A percentile compares a stretch with the other conserved stretches of the same genome.
phyloP scores from a whole-genome alignment of 2,113 vertebrate species.

The Suricata suricatta region DNA sequence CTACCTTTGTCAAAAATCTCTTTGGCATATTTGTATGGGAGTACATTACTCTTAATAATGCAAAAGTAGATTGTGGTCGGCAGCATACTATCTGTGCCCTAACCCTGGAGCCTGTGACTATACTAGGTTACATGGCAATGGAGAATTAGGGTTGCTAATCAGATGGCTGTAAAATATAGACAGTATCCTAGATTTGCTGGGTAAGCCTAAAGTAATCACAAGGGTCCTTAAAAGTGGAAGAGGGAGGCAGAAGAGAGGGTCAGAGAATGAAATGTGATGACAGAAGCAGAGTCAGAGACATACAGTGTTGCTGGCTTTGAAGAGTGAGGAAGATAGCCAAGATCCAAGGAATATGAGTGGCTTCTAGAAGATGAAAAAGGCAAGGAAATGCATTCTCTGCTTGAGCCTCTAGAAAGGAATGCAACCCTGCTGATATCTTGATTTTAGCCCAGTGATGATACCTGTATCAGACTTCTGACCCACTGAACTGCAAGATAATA shows the following conservation, averaged over 20 bases:
- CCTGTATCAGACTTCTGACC: not conserved
- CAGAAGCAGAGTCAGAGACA: conserved; percentile 19
- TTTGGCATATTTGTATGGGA: not conserved
- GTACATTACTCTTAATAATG: conserved; percentile 27
- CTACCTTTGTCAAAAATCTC: not conserved
- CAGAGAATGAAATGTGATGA: not conserved
- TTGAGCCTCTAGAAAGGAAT: not conserved
- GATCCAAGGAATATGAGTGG: not conserved
- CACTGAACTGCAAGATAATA: not conserved
- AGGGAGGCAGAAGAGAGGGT: not conserved
- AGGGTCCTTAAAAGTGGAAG: conserved; percentile 24
- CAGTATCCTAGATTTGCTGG: not conserved
- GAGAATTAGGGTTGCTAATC: not conserved
- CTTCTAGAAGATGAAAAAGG: conserved; percentile 1
- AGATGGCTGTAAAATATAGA: not conserved
- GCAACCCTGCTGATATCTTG: not conserved
- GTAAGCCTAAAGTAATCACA: not conserved
- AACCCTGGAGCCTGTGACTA: not conserved
- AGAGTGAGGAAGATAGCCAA: not conserved
- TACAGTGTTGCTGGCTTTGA: not conserved
- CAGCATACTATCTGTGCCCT: not conserved
- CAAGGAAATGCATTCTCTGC: conserved; percentile 15
- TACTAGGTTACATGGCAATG: not conserved
- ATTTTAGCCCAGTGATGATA: not conserved
- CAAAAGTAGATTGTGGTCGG: not conserved